Conservation (phyloP, 2,888 invertebrate species). For the Trimorus sp. region DNA sequence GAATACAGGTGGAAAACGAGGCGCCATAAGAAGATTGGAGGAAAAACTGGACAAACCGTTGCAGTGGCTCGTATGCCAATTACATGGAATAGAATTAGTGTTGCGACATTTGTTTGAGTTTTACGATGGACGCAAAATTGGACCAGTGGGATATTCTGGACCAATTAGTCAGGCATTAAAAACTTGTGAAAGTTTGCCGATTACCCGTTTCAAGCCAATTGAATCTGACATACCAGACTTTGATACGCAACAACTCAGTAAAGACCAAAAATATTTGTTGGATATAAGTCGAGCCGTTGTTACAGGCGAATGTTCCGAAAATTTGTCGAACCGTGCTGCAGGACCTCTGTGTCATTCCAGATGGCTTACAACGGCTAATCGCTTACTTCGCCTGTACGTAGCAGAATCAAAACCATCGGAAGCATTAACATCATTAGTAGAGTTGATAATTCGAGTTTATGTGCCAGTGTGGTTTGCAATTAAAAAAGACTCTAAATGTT, state of each 20-base stretch:
- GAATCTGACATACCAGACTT: constrained; percentile 3
- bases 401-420: constrained; percentile 1
- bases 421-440: constrained; percentile 7
- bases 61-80: constrained; percentile 24
- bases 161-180: constrained; percentile 68
- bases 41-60: constrained; percentile 15
- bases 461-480: constrained; percentile 20
- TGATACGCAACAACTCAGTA: constrained; percentile 6
- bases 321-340: constrained; percentile 28
- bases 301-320: constrained; percentile 11
- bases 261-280: constrained; percentile 37
- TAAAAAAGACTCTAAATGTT: constrained; percentile 7
- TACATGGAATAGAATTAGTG: constrained; percentile 15
- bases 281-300: constrained; percentile 22
- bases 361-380: constrained; percentile 37
- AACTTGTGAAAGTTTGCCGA: constrained; percentile 16
- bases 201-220: background rate
- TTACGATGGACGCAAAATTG: constrained; percentile 43
- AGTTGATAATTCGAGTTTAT: constrained; percentile 13
- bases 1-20: background rate
- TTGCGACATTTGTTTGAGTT: constrained; percentile 23
- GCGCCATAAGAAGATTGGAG: constrained; percentile 9
- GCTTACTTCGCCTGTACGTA: constrained; percentile 12
- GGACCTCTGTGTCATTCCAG: constrained; percentile 30
- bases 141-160: constrained; percentile 67